Base-by-base conservation (phyloP, 2,797 vertebrate species). In the Dendrocincla tyrannina region DNA sequence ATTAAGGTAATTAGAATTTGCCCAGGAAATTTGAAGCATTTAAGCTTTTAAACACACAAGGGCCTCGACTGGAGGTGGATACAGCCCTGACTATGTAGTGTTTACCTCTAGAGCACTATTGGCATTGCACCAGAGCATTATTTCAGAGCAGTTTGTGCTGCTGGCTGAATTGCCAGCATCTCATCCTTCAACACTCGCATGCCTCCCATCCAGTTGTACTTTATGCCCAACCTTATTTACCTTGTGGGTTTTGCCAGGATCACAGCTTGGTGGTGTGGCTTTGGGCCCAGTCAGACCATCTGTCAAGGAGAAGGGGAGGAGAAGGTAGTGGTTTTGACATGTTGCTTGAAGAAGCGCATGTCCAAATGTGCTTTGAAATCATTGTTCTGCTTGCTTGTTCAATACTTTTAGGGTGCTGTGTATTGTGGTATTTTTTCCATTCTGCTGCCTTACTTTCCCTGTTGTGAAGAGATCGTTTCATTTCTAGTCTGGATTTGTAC, bases 201-300 rank as follows among this genome's bases (percentile, higher is more conserved):
- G 80, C 72, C 59, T 95, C 63, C 77, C 30, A 84, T 93, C 88
- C 95, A 85, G 88, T 91, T 68, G 75, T 50, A 35, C 83, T 94
- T 85, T 50, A 46, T 77, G 89, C 59, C 89, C 89, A 92, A 28
- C 80, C 83, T 95, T 95, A 63, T 95, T 95, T 96, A 97, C 95
- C 88, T 90, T 87, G 53, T 87, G 56, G 46, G 18, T 75, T 96
- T 95, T 96, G 93, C 96, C 96, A 96, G 89, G 89, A 95, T 96
- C 95, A 90, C 95, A 96, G 95, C 94, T 95, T 88, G 96, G 67
- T 94, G 84, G 41, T 93, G 86, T 96, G 96, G 94, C 94, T 91
- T 88, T 0, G 2, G 80, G 91, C 96, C 94, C 93, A 93, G 64
- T 80, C 67, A 90, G 81, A 91, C 94, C 64, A 84, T 95, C 91